phyloP scores from a whole-genome alignment of 1,140 invertebrate species.

The Zaprionus camerounensis region DNA sequence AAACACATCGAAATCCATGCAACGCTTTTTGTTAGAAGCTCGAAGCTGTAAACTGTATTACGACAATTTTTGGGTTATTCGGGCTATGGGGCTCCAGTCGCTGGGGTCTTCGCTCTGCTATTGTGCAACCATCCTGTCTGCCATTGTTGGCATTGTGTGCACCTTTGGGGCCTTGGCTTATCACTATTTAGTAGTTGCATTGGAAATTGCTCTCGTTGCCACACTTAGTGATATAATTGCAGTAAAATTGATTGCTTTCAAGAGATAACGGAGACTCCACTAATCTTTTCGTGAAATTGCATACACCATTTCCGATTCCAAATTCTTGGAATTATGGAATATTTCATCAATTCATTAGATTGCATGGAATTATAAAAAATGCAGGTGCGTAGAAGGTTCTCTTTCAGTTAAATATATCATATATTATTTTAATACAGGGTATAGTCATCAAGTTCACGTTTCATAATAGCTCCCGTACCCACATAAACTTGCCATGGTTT shows the following conservation, averaged over 20 bases:
- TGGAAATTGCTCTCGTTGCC: slow-evolving; percentile 27
- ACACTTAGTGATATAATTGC: slow-evolving; percentile 42
- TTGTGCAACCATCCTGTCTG: slow-evolving; percentile 64
- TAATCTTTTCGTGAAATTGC: neutral
- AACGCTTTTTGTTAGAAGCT: slow-evolving; percentile 59
- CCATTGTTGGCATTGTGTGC: slow-evolving; percentile 55
- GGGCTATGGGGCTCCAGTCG: slow-evolving; percentile 35
- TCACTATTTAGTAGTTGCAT: slow-evolving; percentile 52
- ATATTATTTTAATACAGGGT: neutral
- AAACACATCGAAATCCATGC: slow-evolving; percentile 18
- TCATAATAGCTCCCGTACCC: neutral
- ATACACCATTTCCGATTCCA: neutral
- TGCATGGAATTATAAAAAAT: no score
- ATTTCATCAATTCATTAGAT: no score
- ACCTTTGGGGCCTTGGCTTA: slow-evolving; percentile 56
- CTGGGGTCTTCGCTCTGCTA: slow-evolving; percentile 64
- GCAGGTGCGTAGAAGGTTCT: no score
- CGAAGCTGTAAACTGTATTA: slow-evolving; percentile 67
- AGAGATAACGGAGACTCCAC: neutral
- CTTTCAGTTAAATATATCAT: neutral
- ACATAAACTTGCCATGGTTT: slow-evolving; percentile 19
- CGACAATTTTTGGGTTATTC: slow-evolving; percentile 60
- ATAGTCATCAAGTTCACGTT: neutral
- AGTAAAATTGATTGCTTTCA: neutral
- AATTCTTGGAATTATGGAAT: no score